These are phyloP conservation scores for Ceyx margarethae DNA, from an alignment of 2,113 vertebrate genomes.

Conservation along the genomic window DNA sequence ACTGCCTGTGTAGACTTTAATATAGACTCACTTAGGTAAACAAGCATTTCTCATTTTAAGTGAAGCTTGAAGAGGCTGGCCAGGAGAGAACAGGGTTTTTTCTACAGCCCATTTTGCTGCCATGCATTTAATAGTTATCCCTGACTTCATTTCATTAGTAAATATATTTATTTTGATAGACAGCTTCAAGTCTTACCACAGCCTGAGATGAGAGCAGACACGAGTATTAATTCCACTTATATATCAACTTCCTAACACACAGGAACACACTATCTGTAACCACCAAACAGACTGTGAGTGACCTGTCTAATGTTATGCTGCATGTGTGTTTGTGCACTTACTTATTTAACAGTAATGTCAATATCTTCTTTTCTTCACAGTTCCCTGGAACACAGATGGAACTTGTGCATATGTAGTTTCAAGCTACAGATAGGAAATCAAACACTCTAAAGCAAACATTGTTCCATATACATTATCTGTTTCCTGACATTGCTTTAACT, in stretches of 20 bases:
- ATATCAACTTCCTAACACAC: neutral
- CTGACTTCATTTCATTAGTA: neutral
- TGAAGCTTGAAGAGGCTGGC: neutral
- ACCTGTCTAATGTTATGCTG: neutral
- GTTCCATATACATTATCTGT: neutral
- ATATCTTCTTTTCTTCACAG: neutral
- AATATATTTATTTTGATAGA: neutral
- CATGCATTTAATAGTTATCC: neutral
- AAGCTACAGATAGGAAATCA: neutral
- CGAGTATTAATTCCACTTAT: neutral
- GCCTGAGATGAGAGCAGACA: neutral
- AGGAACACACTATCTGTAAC: accelerated
- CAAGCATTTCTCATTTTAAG: neutral
- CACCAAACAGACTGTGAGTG: neutral
- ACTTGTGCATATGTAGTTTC: neutral
- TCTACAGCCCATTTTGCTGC: neutral
- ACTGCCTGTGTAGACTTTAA: neutral
- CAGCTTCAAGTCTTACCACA: neutral
- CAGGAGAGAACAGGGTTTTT: neutral
- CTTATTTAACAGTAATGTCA: neutral
- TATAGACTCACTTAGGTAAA: neutral
- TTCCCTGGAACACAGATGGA: neutral
- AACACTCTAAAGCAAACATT: neutral
- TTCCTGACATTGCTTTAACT: neutral
- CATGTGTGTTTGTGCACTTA: neutral